Conservation (phyloP, 2,797 vertebrate genomes). For the Amazonetta brasiliensis region DNA sequence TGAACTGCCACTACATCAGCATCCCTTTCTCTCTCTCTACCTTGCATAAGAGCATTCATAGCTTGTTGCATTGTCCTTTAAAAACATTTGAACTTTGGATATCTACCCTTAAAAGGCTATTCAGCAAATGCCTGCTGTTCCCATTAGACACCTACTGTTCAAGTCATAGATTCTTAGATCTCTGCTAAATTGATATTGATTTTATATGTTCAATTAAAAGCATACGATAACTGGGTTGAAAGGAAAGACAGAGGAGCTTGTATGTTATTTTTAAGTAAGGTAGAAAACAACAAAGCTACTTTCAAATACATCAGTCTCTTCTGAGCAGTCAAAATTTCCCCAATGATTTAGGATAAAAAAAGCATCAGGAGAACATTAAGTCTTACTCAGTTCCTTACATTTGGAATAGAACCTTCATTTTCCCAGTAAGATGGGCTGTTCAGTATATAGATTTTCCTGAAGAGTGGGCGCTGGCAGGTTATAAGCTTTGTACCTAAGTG, state of each 20-base stretch:
- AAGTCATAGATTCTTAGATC: constrained; percentile 57
- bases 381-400: neutral
- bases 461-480: neutral
- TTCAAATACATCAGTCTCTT: neutral
- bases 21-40: neutral
- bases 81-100: constrained; percentile 45
- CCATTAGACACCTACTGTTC: constrained; percentile 60
- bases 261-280: constrained; percentile 27
- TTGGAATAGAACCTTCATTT: neutral
- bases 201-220: constrained; percentile 68
- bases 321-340: neutral
- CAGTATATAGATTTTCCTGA: neutral
- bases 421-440: neutral
- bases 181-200: constrained; percentile 72
- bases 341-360: neutral
- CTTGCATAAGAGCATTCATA: neutral
- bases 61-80: neutral
- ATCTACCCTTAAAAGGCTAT: constrained; percentile 52
- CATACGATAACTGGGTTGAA: neutral
- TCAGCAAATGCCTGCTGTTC: constrained; percentile 62
- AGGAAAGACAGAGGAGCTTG: constrained; percentile 1
- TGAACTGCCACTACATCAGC: neutral
- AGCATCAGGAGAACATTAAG: neutral
- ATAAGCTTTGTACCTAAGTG: neutral
- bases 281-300: neutral